Conservation (phyloP, 1,140 invertebrate genomes). For the Musca domestica region DNA sequence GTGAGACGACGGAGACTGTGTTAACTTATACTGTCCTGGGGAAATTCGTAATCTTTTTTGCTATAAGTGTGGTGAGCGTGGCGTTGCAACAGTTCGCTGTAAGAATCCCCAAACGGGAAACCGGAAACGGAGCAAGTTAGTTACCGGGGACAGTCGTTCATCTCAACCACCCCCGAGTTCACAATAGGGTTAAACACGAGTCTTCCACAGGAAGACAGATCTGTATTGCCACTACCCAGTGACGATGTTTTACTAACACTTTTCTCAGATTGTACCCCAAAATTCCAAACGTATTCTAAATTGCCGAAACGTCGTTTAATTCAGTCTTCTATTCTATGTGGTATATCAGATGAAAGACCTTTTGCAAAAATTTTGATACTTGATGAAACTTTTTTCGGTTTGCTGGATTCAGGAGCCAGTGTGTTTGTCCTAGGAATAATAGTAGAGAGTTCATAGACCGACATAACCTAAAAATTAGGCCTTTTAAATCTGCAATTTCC, state of each 20-base stretch:
- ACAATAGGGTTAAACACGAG: not conserved
- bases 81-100: not conserved
- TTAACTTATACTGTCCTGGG: not conserved
- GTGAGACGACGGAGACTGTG: too few species aligned
- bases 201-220: not conserved
- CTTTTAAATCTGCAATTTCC: not conserved
- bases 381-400: not conserved
- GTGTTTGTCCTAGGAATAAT: not conserved
- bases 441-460: not conserved
- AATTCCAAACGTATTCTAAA: not conserved
- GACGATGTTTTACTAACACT: not conserved
- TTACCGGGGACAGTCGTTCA: conserved; percentile 8
- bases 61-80: not conserved
- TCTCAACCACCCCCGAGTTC: not conserved
- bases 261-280: not conserved
- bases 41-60: not conserved
- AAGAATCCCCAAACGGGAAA: not conserved
- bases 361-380: not conserved
- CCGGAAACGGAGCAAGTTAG: not conserved
- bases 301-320: too few species aligned
- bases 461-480: not conserved
- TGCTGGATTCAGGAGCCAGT: not conserved
- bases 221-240: not conserved
- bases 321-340: not conserved
- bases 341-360: conserved; percentile 4